These are phyloP conservation scores for Nasalis larvatus DNA, from an alignment of 2,113 vertebrate genomes.

Conservation along the genomic window DNA sequence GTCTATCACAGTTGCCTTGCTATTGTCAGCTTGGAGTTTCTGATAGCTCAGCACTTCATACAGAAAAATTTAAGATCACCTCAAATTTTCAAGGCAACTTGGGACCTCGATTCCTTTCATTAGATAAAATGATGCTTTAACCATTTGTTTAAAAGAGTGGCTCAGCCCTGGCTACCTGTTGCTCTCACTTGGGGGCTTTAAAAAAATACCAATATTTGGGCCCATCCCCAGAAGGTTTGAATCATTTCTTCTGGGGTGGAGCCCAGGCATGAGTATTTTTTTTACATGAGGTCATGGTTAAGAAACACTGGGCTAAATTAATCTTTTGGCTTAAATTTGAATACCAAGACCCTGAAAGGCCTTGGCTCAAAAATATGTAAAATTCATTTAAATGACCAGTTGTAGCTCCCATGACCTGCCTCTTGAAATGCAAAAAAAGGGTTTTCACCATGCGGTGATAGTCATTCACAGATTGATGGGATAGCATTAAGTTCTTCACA, in stretches of 20 bases:
- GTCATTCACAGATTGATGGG: neutral
- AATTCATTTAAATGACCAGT: constrained; percentile 57
- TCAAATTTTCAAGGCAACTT: neutral
- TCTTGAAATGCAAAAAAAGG: neutral
- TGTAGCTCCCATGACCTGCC: constrained; percentile 52
- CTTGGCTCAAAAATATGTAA: constrained; percentile 68
- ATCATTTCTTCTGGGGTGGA: constrained; percentile 65
- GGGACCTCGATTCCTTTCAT: neutral
- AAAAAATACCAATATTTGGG: neutral
- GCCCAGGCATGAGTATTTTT: constrained; percentile 39
- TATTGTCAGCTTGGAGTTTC: neutral
- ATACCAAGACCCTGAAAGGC: constrained; percentile 65
- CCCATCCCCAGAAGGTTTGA: constrained; percentile 36
- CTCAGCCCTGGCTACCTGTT: neutral
- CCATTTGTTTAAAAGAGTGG: neutral
- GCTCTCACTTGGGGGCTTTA: neutral
- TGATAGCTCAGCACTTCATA: neutral
- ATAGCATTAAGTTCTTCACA: neutral
- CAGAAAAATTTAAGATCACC: neutral
- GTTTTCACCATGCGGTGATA: neutral
- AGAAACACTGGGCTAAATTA: constrained; percentile 70
- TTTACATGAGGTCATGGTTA: constrained; percentile 58
- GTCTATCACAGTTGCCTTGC: neutral
- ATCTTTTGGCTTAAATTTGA: constrained; percentile 72
- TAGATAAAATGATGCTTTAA: neutral